Evolutionary conservation across 2,797 vertebrate genomes (phyloP).

Genomic region (Sarcophilus harrisii): DNA sequence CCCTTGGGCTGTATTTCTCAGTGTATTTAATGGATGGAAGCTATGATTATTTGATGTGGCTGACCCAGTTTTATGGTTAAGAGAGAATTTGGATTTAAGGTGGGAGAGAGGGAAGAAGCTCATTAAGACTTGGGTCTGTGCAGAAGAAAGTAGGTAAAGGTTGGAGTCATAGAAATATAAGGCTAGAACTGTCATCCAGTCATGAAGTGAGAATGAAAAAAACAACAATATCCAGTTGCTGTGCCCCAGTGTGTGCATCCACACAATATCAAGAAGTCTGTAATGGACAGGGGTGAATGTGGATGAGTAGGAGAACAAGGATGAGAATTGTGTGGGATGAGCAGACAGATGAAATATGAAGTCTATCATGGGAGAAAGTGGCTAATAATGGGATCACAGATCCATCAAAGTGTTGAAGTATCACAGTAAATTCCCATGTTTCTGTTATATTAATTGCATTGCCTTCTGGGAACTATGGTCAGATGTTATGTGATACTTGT

Average conservation of each 20-base stretch:
- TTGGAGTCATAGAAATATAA: background rate
- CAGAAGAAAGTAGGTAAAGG: background rate
- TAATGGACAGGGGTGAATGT: background rate
- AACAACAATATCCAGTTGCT: background rate
- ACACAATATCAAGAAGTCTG: background rate
- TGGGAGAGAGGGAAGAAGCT: background rate
- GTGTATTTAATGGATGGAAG: background rate
- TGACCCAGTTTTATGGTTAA: background rate
- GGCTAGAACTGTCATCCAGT: background rate
- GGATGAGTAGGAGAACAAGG: background rate
- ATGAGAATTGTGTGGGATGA: background rate
- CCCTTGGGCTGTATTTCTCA: background rate
- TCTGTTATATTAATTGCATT: background rate
- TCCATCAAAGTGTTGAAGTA: background rate
- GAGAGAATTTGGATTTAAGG: background rate
- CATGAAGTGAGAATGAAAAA: background rate
- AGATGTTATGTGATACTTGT: background rate
- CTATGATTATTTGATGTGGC: background rate
- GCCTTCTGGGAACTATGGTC: background rate
- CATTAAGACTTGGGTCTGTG: background rate
- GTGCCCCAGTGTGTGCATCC: too few relatives aligned
- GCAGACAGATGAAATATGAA: background rate
- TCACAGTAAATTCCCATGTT: background rate
- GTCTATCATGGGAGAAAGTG: background rate
- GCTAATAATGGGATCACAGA: background rate